These are phyloP conservation scores for Sinocyclocheilus maitianheensis DNA, from an alignment of 2,113 vertebrate genomes.

Conservation along the genomic window DNA sequence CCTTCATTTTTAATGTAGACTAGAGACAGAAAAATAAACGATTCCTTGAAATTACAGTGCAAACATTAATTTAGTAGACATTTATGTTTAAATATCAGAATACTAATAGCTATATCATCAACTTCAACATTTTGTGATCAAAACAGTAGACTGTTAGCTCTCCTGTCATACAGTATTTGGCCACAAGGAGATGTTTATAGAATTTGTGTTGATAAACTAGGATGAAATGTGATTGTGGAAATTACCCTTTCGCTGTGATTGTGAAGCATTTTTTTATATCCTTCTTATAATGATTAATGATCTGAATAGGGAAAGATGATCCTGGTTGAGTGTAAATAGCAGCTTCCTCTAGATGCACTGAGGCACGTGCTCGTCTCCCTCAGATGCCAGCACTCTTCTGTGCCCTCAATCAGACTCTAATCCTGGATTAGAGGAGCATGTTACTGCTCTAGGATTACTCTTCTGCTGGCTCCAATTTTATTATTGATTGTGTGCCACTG, in stretches of 20 bases:
- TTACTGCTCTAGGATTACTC: constrained; percentile 57
- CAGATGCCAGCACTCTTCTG: constrained; percentile 68
- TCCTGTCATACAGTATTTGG: constrained; percentile 12
- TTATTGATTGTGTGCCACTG: constrained; percentile 46
- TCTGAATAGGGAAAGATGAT: constrained; percentile 5
- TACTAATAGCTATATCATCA: not conserved
- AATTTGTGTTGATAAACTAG: not conserved
- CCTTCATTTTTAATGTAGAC: not conserved
- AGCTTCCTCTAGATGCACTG: constrained; percentile 26
- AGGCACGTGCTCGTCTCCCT: constrained; percentile 65
- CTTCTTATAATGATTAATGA: constrained; percentile 17
- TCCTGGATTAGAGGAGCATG: constrained; percentile 70
- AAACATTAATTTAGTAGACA: not conserved
- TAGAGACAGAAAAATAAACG: not conserved
- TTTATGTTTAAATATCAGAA: not conserved
- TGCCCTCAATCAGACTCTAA: constrained; percentile 69
- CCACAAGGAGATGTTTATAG: not conserved
- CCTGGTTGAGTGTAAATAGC: not conserved
- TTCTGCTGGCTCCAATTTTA: constrained; percentile 29
- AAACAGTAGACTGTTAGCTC: not conserved
- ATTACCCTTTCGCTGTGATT: not conserved
- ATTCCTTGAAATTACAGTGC: not conserved
- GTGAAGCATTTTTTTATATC: constrained; percentile 12
- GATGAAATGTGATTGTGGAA: constrained; percentile 1
- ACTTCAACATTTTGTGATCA: not conserved